phyloP scores from a whole-genome alignment of 2,113 vertebrate genomes.

The Vidua chalybeata region DNA sequence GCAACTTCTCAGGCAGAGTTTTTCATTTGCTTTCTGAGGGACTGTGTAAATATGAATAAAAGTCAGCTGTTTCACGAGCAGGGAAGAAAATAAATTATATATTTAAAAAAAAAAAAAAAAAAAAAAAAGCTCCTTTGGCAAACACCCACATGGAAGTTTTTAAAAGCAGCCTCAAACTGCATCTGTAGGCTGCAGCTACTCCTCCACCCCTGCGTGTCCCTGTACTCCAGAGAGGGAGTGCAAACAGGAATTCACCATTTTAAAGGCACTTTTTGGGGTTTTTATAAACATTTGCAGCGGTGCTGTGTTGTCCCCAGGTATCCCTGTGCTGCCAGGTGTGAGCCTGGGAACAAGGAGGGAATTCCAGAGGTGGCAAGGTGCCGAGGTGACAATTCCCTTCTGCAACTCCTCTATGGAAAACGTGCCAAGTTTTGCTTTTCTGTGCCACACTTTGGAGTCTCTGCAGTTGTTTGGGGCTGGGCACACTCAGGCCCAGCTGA shows the following conservation, averaged over 20 bases:
- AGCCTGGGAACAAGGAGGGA: neutral
- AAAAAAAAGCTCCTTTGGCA: neutral
- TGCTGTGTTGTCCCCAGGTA: neutral
- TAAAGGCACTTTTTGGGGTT: neutral
- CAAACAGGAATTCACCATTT: neutral
- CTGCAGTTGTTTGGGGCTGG: neutral
- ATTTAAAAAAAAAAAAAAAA: neutral
- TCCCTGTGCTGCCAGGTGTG: neutral
- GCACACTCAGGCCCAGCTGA: neutral
- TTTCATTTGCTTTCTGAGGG: neutral
- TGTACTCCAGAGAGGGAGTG: neutral
- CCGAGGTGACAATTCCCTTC: neutral
- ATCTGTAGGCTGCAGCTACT: slow-evolving; percentile 29
- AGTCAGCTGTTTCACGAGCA: neutral
- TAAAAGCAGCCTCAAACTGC: slow-evolving; percentile 34
- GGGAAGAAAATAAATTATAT: neutral
- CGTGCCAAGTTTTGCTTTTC: neutral
- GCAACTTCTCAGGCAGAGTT: neutral
- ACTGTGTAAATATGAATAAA: neutral
- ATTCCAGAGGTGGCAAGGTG: neutral
- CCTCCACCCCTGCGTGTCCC: neutral
- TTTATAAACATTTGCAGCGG: neutral
- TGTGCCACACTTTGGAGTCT: neutral
- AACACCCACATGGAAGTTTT: slow-evolving; percentile 37
- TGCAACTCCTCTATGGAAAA: neutral